A percentile compares a stretch with the other conserved stretches of the same genome.
Conservation (phyloP, 2,113 vertebrate species). For the Seriola aureovittata region DNA sequence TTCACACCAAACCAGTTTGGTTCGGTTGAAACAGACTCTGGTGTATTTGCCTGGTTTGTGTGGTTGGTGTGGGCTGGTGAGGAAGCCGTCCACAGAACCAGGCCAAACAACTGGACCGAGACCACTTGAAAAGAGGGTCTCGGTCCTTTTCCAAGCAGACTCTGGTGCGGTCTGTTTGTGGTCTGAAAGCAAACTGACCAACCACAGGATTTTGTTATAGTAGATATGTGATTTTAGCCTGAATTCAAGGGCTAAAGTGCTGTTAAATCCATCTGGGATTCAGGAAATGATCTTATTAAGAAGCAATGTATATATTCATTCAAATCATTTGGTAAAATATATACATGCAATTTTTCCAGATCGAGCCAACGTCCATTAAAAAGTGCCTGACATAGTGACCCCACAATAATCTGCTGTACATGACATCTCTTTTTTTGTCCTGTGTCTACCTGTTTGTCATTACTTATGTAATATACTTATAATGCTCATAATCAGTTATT, state of each 20-base stretch:
- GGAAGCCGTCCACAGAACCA: background rate
- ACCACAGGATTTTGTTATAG: background rate
- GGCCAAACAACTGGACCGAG: background rate
- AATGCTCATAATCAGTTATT: no score
- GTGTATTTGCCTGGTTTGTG: background rate
- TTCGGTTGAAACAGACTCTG: background rate
- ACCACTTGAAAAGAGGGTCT: background rate
- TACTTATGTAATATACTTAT: no score
- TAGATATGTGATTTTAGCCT: background rate
- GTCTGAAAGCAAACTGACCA: background rate
- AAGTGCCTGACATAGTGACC: no score
- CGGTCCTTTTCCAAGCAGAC: background rate
- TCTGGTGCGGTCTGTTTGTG: background rate
- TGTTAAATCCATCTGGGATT: background rate
- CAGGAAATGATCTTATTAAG: background rate
- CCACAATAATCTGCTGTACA: no score
- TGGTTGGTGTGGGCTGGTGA: constrained; percentile 4
- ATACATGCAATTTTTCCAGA: no score
- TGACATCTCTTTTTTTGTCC: no score
- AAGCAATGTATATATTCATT: background rate
- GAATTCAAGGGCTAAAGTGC: background rate
- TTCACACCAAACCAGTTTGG: background rate
- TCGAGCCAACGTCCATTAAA: no score
- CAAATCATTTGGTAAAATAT: background rate
- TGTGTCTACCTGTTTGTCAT: no score